phyloP scores from a whole-genome alignment of 2,888 invertebrate genomes.

The Metacarcinus magister region DNA sequence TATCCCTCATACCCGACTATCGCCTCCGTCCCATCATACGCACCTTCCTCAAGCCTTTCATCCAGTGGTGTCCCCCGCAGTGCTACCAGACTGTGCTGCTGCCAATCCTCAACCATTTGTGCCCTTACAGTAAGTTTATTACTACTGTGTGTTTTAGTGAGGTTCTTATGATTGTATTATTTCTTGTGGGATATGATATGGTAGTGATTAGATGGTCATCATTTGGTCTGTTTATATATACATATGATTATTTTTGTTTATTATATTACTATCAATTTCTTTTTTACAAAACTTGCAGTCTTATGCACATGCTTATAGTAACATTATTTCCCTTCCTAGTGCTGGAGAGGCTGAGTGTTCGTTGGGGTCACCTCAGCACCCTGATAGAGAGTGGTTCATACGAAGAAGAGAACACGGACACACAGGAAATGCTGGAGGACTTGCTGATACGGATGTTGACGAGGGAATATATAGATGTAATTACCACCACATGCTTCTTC shows the following conservation, averaged over 20 bases:
- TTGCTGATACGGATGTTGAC: conserved; percentile 94
- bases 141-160: background rate
- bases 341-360: conserved; percentile 81
- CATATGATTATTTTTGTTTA: background rate
- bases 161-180: background rate
- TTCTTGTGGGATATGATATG: background rate
- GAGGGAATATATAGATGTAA: conserved; percentile 92
- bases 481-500: background rate
- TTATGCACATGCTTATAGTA: background rate
- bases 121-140: conserved; percentile 86
- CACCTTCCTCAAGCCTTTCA: conserved; percentile 93
- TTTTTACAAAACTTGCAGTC: no score
- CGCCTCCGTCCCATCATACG: conserved; percentile 92
- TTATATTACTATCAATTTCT: background rate
- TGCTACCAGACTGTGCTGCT: conserved; percentile 91
- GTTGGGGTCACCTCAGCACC: conserved; percentile 84
- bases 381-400: conserved; percentile 82
- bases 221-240: background rate
- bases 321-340: conserved; percentile 47
- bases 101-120: conserved; percentile 89
- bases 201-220: background rate
- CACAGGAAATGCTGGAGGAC: conserved; percentile 91
- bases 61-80: conserved; percentile 93
- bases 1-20: conserved; percentile 92
- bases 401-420: conserved; percentile 82